Base-by-base conservation (phyloP, 2,888 invertebrate genomes). In the Thecocarcelia acutangulata region DNA sequence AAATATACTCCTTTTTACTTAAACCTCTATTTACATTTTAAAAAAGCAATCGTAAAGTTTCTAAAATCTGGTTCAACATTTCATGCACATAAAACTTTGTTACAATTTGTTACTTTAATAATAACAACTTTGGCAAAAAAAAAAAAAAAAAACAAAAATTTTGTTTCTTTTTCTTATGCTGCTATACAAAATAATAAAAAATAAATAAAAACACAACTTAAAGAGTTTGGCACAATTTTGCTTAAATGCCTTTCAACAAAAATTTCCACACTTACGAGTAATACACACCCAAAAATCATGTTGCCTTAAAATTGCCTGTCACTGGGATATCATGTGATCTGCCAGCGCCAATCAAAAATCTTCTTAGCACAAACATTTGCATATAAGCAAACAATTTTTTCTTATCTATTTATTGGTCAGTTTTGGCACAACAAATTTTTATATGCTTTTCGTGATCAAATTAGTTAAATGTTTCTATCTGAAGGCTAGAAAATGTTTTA, bases 391-490 rank as follows among this genome's bases (percentile, higher is more conserved):
- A 37, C 0, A 33, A 6, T 33, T 37, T 48, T 59, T 28, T n/a
- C 37, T 52, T 50, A 42, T 24, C 42, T 52, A 44, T 68, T 63
- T 61, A 63, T 69, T 76, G 76, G 76, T 61, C 76, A 76, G 46
- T 76, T 44, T 64, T 61, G 44, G 21, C 50, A 17, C 37, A 63
- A 54, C 33, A 59, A 58, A 66, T 61, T 61, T 81, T 77, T 73
- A 81, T 77, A 56, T 48, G 33, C 48, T 59, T 70, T 82, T 82
- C 82, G 82, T 82, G 82, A 74, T 59, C 74, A 78, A 70, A 82
- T 78, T 82, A 74, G 69, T 48, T 52, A 78, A 82, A 78, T 74
- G 54, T 66, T 59, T 66, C 52, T 74, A 78, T 48, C 82, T 46
- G 48, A 46, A 78, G 78, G 82, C 78, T 54, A 75, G 19, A 78